phyloP scores from a whole-genome alignment of 1,140 invertebrate species.

The Drosophila bocki region DNA sequence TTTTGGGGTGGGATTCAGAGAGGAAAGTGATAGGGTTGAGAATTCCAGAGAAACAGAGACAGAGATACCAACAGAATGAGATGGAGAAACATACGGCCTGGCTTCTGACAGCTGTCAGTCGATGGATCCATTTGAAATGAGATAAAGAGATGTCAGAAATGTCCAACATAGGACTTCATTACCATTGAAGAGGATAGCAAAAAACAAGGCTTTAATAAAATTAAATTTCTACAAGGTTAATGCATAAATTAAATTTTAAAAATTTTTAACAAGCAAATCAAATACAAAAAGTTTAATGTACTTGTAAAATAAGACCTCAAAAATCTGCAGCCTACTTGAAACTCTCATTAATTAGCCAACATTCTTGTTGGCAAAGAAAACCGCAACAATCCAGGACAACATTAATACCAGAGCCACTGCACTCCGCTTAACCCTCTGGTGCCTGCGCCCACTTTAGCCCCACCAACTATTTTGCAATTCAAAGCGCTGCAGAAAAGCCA shows the following conservation, averaged over 20 bases:
- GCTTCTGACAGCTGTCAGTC: constrained; percentile 38
- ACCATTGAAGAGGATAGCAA: background rate
- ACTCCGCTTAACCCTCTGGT: constrained; percentile 1
- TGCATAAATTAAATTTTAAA: background rate
- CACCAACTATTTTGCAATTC: constrained; percentile 68
- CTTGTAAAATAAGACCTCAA: background rate
- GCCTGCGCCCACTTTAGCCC: background rate
- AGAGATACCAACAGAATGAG: background rate
- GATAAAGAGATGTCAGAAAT: constrained; percentile 1
- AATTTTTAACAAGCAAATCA: too few species aligned
- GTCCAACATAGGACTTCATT: background rate
- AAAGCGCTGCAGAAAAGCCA: constrained; percentile 58
- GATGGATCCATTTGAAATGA: constrained; percentile 10
- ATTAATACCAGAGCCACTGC: constrained; percentile 19
- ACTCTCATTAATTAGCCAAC: constrained; percentile 44
- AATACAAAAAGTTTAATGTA: background rate
- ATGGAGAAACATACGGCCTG: background rate
- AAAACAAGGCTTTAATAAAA: background rate
- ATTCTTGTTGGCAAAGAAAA: constrained; percentile 37
- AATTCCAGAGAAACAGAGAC: background rate
- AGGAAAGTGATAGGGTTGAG: background rate
- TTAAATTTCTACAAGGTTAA: background rate
- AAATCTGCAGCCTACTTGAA: constrained; percentile 28
- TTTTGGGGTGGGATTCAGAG: constrained; percentile 8
- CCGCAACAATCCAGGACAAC: constrained; percentile 35